A percentile compares a stretch with the other conserved stretches of the same genome.
These are phyloP conservation scores for Australoheros facetus DNA, from an alignment of 2,797 vertebrate genomes.

Conservation along the genomic window DNA sequence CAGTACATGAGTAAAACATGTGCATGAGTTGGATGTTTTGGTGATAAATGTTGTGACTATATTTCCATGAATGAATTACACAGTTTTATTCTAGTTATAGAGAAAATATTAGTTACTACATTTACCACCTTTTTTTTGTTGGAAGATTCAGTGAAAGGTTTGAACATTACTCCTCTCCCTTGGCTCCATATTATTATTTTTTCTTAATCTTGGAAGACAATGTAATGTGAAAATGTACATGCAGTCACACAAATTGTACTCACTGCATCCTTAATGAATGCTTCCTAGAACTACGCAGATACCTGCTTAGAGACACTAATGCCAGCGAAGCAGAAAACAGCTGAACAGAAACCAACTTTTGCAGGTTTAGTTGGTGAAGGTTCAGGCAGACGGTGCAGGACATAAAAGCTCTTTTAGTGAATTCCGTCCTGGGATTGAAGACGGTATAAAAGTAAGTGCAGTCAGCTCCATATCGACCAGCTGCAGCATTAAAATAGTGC, in stretches of 20 bases:
- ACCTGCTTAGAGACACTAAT: too few relatives aligned
- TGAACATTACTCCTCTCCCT: not conserved
- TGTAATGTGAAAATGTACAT: not conserved
- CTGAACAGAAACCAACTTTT: accelerated
- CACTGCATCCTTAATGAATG: too few relatives aligned
- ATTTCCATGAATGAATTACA: too few relatives aligned
- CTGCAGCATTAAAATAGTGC: not conserved
- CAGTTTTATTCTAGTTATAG: too few relatives aligned
- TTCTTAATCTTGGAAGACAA: not conserved
- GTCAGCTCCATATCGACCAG: not conserved
- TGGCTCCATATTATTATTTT: not conserved
- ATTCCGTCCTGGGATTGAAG: not conserved
- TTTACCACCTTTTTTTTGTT: too few relatives aligned
- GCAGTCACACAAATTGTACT: too few relatives aligned
- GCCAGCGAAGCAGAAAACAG: not conserved
- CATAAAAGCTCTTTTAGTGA: not conserved
- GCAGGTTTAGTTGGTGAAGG: not conserved
- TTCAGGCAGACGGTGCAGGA: not conserved
- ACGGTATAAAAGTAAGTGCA: not conserved
- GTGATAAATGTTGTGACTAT: too few relatives aligned
- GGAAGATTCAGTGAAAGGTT: not conserved
- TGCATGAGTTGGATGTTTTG: too few relatives aligned
- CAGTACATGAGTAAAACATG: too few relatives aligned
- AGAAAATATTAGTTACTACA: too few relatives aligned
- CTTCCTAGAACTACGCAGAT: too few relatives aligned